phyloP scores from a whole-genome alignment of 2,797 vertebrate species.

The Oryzias sinensis region DNA sequence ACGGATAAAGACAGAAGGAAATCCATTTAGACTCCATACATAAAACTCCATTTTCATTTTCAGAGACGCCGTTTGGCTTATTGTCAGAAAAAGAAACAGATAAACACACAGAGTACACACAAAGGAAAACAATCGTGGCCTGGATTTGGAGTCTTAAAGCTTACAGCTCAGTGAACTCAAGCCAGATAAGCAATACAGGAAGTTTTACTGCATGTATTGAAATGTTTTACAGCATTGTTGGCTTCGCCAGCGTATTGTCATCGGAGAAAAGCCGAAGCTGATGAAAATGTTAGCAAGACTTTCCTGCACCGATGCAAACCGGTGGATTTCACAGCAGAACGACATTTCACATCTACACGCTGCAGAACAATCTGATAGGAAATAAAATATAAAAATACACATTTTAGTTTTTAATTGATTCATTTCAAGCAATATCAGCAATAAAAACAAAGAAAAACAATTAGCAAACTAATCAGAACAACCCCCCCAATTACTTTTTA shows the following conservation, averaged over 20 bases:
- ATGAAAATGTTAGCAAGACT: conserved; percentile 11
- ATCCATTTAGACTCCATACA: conserved; percentile 81
- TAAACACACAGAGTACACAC: conserved; percentile 68
- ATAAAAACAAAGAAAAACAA: not conserved
- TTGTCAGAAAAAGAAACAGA: conserved; percentile 80
- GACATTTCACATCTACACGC: not conserved
- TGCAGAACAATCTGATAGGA: too few relatives aligned
- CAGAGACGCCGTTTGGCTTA: conserved; percentile 68
- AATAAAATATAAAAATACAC: too few relatives aligned
- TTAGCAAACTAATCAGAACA: not conserved
- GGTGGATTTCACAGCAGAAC: conserved; percentile 9
- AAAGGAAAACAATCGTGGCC: conserved; percentile 48
- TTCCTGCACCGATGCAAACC: not conserved
- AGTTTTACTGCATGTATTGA: conserved; percentile 20
- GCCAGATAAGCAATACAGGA: conserved; percentile 28
- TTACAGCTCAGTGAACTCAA: conserved; percentile 31
- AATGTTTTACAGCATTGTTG: conserved; percentile 22
- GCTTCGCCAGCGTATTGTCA: conserved; percentile 8
- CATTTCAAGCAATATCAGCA: too few relatives aligned
- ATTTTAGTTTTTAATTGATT: too few relatives aligned
- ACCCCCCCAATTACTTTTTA: too few relatives aligned
- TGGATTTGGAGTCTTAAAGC: conserved; percentile 46
- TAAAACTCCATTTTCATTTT: conserved; percentile 81
- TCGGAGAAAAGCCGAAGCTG: conserved; percentile 1
- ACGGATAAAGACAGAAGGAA: conserved; percentile 50